Evolutionary conservation across 1,140 invertebrate genomes (phyloP), one percentile per base, ranked within the genome.

Genomic region (Gonioctena quinquepunctata): DNA sequence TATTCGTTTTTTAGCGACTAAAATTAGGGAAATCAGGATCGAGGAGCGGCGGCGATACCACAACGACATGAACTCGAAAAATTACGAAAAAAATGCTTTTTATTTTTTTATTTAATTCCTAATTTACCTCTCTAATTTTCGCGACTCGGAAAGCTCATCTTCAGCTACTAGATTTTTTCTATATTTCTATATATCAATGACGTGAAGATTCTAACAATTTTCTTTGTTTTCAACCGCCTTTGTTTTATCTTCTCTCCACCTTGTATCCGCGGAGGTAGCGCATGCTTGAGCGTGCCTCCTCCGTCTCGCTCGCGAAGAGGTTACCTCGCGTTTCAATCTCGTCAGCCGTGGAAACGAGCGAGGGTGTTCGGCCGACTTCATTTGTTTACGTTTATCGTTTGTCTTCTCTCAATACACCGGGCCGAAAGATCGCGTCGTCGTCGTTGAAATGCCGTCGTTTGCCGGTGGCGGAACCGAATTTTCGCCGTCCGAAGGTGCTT

Each of bases 261-360:
- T 13, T 57, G 54, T 57, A 57, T 8, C 54, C 25, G 54, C 25
- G 54, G 49, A 69, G 54, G 70, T 59, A 33, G 69, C 69, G 69
- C 69, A 70, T 70, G 69, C 69, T 66, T 70, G 52, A 50, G 63
- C 62, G 69, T 52, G 62, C 69, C 54, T 52, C 61, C 50, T 26
- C 57, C 49, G 69, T 59, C 50, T 72, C 70, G 42, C 54, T 63
- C 70, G 64, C 70, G 65, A 66, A 60, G 68, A 69, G 50, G 25
- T 42, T 42, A 42, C 33, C 33, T 42, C 33, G 33, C 33, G 50
- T 54, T 22, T 54, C 50, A 54, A 54, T 42, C 33, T 42, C 33
- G 33, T 42, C 33, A 42, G 33, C 33, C 33, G 33, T 42, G 33
- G 33, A 42, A 60, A 60, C 68, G 68, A 23, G 68, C 23, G 28